Percentiles rank a stretch among this genome's conserved stretches.
Evolutionary conservation across 2,797 vertebrate species (phyloP).

Genomic region (Leucoraja ocellata): DNA sequence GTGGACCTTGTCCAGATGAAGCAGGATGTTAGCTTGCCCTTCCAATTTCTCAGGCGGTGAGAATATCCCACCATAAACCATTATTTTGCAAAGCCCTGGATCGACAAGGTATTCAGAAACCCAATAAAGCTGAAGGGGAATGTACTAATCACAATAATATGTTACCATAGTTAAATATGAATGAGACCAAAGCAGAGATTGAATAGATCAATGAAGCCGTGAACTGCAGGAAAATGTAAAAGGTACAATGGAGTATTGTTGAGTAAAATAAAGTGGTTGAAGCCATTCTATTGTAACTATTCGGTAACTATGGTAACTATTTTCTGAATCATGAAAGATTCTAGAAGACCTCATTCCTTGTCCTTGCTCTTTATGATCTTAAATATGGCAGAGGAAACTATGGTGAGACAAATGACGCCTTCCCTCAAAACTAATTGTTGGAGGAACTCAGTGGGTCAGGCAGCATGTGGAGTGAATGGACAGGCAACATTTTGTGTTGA

Average conservation of each 20-base stretch:
- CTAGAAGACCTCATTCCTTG: no score
- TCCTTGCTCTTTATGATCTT: no score
- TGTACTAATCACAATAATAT: neutral
- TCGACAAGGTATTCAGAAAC: neutral
- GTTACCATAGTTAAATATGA: neutral
- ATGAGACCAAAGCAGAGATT: neutral
- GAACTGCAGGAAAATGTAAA: neutral
- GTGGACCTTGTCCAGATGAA: neutral
- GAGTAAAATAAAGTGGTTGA: neutral
- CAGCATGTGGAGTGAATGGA: no score
- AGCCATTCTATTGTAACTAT: no score
- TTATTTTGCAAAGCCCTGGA: neutral
- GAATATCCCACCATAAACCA: neutral
- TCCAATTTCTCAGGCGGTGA: neutral
- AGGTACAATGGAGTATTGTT: neutral
- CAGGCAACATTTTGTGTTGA: no score
- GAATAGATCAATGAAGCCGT: neutral
- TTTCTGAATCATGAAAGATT: no score
- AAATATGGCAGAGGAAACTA: neutral
- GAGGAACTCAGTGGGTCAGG: no score
- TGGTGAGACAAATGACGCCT: neutral
- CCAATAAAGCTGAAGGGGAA: neutral
- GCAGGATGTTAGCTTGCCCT: neutral
- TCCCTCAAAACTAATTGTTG: neutral
- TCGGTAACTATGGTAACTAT: no score